Evolutionary conservation across 2,888 invertebrate species (phyloP), one percentile per base, ranked within the genome.

Genomic region (Druceiella hillmani): DNA sequence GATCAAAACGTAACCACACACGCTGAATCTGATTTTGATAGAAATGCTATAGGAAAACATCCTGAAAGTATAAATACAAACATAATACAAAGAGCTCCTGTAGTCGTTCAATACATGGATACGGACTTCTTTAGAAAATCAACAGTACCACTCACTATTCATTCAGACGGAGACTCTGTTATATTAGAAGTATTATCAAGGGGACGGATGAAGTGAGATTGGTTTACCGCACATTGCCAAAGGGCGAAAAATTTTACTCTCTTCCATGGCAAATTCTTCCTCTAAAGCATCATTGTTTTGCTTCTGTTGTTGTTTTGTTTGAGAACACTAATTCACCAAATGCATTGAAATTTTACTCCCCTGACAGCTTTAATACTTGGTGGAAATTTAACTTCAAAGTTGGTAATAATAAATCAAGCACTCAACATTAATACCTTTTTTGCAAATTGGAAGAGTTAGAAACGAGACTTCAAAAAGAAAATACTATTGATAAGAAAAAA

Each of bases 271-370:
- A 15, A 36, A 40, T 36, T 27, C 36, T 22, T 24, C 33, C n/a
- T 27, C 33, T 13, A 36, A 40, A 28, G 20, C 3, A 36, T 32
- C 36, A 36, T 28, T 40, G 17, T 40, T 32, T 27, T 40, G 36
- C 17, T 32, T 40, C 29, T 40, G 35, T 22, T 40, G 35, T 17
- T 32, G 35, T 31, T n/a, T 40, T 40, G 17, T 36, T 40, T 40
- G 31, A 12, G 25, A n/a, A n/a, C n/a, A n/a, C n/a, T n/a, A n/a
- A n/a, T n/a, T n/a, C n/a, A n/a, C n/a, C n/a, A n/a, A n/a, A n/a
- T n/a, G n/a, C n/a, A n/a, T n/a, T n/a, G n/a, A n/a, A n/a, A n/a
- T n/a, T n/a, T n/a, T n/a, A n/a, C n/a, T n/a, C n/a, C n/a, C n/a
- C n/a, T n/a, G n/a, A n/a, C n/a, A n/a, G n/a, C n/a, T n/a, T n/a